Percentiles rank a stretch among this genome's conserved stretches.
phyloP scores from a whole-genome alignment of 1,140 invertebrate genomes.

The Psix sp. region DNA sequence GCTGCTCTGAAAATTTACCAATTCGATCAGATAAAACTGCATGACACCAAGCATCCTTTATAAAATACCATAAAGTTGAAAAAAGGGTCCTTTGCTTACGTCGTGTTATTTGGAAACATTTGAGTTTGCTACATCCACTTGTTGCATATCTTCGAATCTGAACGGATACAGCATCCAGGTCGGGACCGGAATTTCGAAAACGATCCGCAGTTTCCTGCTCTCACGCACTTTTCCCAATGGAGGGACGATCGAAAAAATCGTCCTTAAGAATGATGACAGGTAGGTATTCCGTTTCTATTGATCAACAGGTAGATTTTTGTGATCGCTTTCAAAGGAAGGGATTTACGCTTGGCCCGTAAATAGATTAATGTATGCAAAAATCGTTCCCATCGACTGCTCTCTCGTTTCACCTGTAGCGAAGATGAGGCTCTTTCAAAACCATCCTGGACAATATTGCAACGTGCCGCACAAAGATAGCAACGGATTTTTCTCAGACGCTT shows the following conservation, averaged over 20 bases:
- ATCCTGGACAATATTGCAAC: conserved; percentile 33
- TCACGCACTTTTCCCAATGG: conserved; percentile 62
- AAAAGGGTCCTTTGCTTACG: conserved; percentile 2
- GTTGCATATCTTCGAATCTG: conserved; percentile 37
- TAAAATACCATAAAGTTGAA: conserved; percentile 22
- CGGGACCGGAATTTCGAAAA: conserved; percentile 50
- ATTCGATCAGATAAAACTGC: too few relatives aligned
- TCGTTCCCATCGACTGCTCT: conserved; percentile 62
- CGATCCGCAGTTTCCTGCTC: conserved; percentile 50
- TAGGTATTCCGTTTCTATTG: conserved; percentile 73
- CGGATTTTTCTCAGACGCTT: conserved; percentile 34
- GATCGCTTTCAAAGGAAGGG: conserved; percentile 61
- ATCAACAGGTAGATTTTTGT: conserved; percentile 69
- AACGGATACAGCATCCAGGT: conserved; percentile 30
- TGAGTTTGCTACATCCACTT: conserved; percentile 28
- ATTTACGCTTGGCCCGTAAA: conserved; percentile 62
- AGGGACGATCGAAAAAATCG: conserved; percentile 65
- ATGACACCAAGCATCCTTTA: too few relatives aligned
- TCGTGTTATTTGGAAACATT: conserved; percentile 29
- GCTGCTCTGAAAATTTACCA: too few relatives aligned
- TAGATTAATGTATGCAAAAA: conserved; percentile 76
- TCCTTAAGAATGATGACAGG: conserved; percentile 71
- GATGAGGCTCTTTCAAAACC: conserved; percentile 10
- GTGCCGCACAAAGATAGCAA: conserved; percentile 45
- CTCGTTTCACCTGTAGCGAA: conserved; percentile 69